phyloP scores from a whole-genome alignment of 2,888 invertebrate genomes.

The Apotomis capreana region DNA sequence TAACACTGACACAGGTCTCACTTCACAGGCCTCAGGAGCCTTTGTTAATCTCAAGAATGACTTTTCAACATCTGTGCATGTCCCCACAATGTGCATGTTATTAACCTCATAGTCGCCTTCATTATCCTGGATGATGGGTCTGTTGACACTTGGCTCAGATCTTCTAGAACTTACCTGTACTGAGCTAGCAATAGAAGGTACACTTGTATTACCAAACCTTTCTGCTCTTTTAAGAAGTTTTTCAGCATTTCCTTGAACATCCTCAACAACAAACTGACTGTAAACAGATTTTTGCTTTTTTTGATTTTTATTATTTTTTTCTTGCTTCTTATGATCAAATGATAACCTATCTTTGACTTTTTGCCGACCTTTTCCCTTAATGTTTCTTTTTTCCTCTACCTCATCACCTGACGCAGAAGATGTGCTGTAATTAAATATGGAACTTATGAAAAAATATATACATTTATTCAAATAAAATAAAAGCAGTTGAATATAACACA shows the following conservation, averaged over 20 bases:
- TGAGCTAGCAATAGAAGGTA: conserved; percentile 80
- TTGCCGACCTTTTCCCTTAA: conserved; percentile 71
- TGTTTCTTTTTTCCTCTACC: conserved; percentile 76
- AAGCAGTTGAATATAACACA: no score
- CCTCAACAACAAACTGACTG: conserved; percentile 86
- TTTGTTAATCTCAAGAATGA: conserved; percentile 97
- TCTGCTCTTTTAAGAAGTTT: conserved; percentile 94
- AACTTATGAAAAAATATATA: conserved; percentile 1
- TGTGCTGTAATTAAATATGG: conserved; percentile 65
- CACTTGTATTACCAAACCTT: conserved; percentile 86
- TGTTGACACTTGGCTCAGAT: conserved; percentile 62
- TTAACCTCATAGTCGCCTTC: conserved; percentile 92
- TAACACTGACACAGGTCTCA: conserved; percentile 95
- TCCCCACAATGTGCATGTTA: conserved; percentile 96
- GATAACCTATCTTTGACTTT: conserved; percentile 84
- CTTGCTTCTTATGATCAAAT: conserved; percentile 70
- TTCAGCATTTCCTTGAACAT: conserved; percentile 89
- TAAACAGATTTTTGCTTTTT: conserved; percentile 84
- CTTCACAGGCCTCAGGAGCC: conserved; percentile 96
- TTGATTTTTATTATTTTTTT: conserved; percentile 77
- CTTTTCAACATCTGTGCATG: conserved; percentile 97
- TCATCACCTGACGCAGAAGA: conserved; percentile 82
- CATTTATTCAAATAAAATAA: no score
- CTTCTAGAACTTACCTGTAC: conserved; percentile 65
- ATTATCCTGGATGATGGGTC: conserved; percentile 82